phyloP scores from a whole-genome alignment of 2,888 invertebrate species.

The Drosophila recens region DNA sequence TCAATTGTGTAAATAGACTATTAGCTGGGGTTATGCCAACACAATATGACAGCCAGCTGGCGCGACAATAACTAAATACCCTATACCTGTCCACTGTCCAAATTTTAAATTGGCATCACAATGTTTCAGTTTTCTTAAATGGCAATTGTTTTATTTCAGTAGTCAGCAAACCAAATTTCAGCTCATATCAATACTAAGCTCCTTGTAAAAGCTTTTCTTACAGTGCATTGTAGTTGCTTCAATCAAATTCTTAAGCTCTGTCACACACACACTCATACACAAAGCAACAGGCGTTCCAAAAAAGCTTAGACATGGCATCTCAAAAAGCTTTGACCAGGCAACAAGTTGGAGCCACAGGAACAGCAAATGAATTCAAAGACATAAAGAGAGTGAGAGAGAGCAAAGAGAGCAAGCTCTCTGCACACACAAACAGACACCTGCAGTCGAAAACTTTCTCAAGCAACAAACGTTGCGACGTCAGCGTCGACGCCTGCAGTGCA shows the following conservation, averaged over 20 bases:
- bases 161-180: slow-evolving; percentile 1
- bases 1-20: slow-evolving; percentile 70
- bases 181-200: neutral
- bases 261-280: neutral
- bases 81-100: slow-evolving; percentile 3
- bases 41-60: slow-evolving; percentile 42
- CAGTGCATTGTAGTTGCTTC: neutral
- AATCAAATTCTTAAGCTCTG: slow-evolving; percentile 24
- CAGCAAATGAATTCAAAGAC: slow-evolving; percentile 12
- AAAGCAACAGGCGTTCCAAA: slow-evolving; percentile 61
- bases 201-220: neutral
- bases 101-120: slow-evolving; percentile 6
- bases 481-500: slow-evolving; percentile 10
- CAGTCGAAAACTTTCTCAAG: slow-evolving; percentile 33
- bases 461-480: slow-evolving; percentile 34
- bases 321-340: slow-evolving; percentile 58
- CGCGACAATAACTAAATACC: slow-evolving; percentile 20
- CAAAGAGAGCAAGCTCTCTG: slow-evolving; percentile 18
- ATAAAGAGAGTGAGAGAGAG: slow-evolving; percentile 18
- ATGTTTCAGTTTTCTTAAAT: slow-evolving; percentile 5
- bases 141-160: slow-evolving; percentile 6
- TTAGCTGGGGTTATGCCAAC: slow-evolving; percentile 50
- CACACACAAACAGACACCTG: slow-evolving; percentile 9
- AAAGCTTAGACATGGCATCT: slow-evolving; percentile 53
- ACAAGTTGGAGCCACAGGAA: slow-evolving; percentile 69